A percentile compares a stretch with the other conserved stretches of the same genome.
Conservation (phyloP, 2,797 vertebrate genomes). For the Micrastur ruficollis region DNA sequence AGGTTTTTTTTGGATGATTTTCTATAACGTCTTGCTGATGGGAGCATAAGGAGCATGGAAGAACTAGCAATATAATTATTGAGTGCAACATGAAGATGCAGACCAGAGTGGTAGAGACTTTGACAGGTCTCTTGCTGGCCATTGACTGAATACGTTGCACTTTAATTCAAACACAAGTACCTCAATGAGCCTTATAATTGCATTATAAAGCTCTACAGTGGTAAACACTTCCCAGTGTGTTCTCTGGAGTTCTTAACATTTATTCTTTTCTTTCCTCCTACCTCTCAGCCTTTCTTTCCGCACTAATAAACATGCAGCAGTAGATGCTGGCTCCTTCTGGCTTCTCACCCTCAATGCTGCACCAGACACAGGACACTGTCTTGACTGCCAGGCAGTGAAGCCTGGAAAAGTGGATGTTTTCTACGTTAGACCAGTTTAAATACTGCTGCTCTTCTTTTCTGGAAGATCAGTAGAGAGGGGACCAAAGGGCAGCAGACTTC, state of each 20-base stretch:
- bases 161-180: constrained; percentile 6
- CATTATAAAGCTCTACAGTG: neutral
- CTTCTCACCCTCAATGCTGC: neutral
- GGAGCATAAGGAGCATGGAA: neutral
- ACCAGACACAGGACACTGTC: neutral
- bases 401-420: neutral
- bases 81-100: neutral
- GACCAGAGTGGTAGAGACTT: neutral
- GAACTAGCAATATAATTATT: neutral
- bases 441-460: neutral
- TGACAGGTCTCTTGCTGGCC: neutral
- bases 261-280: neutral
- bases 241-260: neutral
- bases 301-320: neutral
- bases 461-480: neutral
- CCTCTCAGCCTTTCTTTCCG: neutral
- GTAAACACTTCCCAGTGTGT: neutral
- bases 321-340: neutral
- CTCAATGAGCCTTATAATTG: neutral
- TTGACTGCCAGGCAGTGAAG: neutral
- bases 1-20: neutral
- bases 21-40: neutral
- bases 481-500: neutral
- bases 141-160: neutral
- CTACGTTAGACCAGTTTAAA: neutral